Evolutionary conservation across 2,888 invertebrate genomes (phyloP), one percentile per base, ranked within the genome.

Genomic region (Caenorhabditis sp.): DNA sequence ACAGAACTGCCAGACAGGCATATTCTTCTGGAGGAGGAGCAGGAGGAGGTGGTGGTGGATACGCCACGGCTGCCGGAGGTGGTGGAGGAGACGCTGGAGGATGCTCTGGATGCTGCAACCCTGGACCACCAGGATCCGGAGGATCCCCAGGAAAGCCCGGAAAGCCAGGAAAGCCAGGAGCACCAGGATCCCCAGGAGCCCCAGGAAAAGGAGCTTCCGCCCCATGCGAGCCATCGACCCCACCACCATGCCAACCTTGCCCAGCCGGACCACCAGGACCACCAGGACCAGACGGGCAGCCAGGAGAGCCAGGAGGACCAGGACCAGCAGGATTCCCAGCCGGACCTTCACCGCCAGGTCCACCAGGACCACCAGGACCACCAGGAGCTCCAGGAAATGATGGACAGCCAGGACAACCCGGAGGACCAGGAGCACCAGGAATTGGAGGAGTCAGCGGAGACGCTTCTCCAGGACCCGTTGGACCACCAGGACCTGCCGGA

Each of bases 181-280:
- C 66, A 8, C 59, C 65, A 53, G 74, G 74, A 53, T 22, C 20
- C 20, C 59, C 66, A 39, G 74, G 74, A 46, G 48, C 66, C 6
- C 41, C 74, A 37, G 74, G 74, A 68, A 74, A 74, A 27, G 53
- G 61, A 53, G 74, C 53, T 11, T 7, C 32, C 7, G 61, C 66
- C 5, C 74, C 74, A 17, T 74, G 74, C 11, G 74, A 74, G 43
- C 30, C 74, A 1, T 48, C 46, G 9, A 74, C 74, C 17, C 74
- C 74, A 66, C 74, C 74, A 74, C 74, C 74, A 61, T 74, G 74
- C 46, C 66, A 74, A 35, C 74, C 66, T 61, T 74, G 74, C 61
- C 82, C 82, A 41, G 72, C 76, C 2, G 83, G 82, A 35, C 83
- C 83, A 24, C 79, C 83, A 24, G 82, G 84, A 61, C 81, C 83